Base-by-base conservation (phyloP, 2,888 invertebrate genomes). In the Furcula furcula region DNA sequence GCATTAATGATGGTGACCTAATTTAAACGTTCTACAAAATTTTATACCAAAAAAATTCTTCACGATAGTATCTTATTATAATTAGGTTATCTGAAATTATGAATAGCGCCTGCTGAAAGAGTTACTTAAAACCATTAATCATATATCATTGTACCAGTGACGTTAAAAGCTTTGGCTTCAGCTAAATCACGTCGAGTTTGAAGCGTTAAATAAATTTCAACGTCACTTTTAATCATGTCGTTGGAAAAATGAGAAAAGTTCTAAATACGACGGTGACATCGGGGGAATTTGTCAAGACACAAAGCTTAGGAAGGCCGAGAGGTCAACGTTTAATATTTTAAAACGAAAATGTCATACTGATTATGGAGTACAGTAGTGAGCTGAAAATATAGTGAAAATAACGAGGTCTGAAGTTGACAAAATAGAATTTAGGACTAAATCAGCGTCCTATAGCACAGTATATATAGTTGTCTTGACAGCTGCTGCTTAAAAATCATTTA, bases 241-340 rank as follows among this genome's bases (percentile, higher is more conserved):
- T 42, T 40, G 30, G 7, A 40, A 44, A 55, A 48, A 46, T 29
- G 33, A 42, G 47, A 45, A 47, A 39, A 54, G 35, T 42, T 33
- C 31, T 22, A 35, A 44, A 49, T 31, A 28, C 2, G 28, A 19
- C 14, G 25, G 13, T 23, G 27, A 48, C 27, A 47, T 31, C 36
- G 25, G 10, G 19, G 10, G 22, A 53, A 46, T 40, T 46, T 45
- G 42, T 46, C 37, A 43, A 40, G 41, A 48, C 31, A 44, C 38
- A 49, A 54, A 49, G 34, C 47, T 31, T 36, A 20, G 31, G 29
- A 30, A 32, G 41, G 33, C 29, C 31, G 26, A 33, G 44, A 29
- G 16, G 6, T 16, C 16, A n/a, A n/a, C 16, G 16, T 49, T 54
- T 54, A 45, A 54, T 54, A 49, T 41, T 37, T 44, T 44, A 34